Evolutionary conservation across 2,113 vertebrate species (phyloP).

Genomic region (Setophaga petechia): DNA sequence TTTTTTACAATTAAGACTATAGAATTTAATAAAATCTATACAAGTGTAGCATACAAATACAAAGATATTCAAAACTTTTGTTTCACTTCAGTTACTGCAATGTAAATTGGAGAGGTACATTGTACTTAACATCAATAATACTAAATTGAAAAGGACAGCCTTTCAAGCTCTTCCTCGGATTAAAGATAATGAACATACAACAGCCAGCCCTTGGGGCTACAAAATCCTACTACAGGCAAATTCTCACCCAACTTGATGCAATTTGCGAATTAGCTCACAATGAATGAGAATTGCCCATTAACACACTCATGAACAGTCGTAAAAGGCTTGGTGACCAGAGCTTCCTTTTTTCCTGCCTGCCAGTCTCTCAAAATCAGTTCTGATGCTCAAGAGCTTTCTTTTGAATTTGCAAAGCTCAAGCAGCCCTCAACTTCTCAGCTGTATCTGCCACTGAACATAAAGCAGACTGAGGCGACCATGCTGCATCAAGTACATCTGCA

Average conservation of each 20-base stretch:
- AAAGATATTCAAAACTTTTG: background rate
- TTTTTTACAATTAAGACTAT: background rate
- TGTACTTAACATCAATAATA: background rate
- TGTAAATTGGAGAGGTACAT: background rate
- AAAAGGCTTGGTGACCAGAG: background rate
- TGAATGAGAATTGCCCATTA: background rate
- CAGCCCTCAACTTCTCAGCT: background rate
- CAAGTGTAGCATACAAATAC: background rate
- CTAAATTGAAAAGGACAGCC: background rate
- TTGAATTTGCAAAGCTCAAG: background rate
- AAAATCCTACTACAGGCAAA: background rate
- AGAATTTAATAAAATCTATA: background rate
- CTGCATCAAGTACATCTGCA: background rate
- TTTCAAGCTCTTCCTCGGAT: slow-evolving; percentile 7
- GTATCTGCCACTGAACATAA: background rate
- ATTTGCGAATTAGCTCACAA: background rate
- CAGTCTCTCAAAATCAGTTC: background rate
- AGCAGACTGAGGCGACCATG: background rate
- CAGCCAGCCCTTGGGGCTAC: background rate
- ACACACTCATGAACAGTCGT: background rate
- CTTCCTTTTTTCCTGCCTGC: background rate
- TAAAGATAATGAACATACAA: background rate
- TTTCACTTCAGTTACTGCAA: background rate
- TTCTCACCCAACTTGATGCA: background rate
- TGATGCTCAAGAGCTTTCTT: background rate